Percentiles rank a stretch among this genome's conserved stretches.
phyloP scores from a whole-genome alignment of 92 coral and sea anemone genomes.

The Zoanthus sansibaricus region DNA sequence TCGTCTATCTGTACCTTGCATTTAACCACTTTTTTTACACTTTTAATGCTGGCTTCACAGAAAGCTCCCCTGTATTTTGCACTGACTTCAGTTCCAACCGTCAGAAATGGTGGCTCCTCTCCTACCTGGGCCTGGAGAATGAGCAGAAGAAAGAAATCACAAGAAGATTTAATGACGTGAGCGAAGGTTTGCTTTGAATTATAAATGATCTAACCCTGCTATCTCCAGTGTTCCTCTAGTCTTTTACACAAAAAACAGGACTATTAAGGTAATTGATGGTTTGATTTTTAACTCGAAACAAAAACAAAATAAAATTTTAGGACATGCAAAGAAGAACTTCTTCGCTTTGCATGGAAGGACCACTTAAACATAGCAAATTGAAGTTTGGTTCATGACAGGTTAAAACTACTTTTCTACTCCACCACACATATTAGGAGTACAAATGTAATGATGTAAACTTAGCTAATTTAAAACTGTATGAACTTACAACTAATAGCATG shows the following conservation, averaged over 20 bases:
- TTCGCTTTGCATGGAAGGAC: constrained; percentile 21
- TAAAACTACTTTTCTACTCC: constrained; percentile 11
- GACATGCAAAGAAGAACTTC: constrained; percentile 18
- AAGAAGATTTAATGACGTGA: constrained; percentile 82
- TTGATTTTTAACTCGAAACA: constrained; percentile 17
- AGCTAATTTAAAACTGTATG: background rate
- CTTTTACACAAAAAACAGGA: constrained; percentile 50
- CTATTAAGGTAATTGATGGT: constrained; percentile 7
- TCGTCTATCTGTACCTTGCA: constrained; percentile 77
- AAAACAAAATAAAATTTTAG: background rate
- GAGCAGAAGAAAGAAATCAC: constrained; percentile 73
- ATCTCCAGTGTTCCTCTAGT: constrained; percentile 38
- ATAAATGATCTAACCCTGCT: constrained; percentile 77
- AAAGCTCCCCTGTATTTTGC: constrained; percentile 99
- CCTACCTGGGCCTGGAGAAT: constrained; percentile 85
- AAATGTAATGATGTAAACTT: background rate
- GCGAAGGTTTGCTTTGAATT: constrained; percentile 88
- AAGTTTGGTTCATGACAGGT: constrained; percentile 22
- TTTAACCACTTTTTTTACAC: constrained; percentile 94
- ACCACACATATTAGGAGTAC: constrained; percentile 10
- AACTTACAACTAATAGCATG: background rate
- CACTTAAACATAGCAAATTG: constrained; percentile 19
- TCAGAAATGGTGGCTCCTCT: constrained; percentile 97
- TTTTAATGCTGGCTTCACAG: constrained; percentile 97
- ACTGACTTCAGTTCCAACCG: constrained; percentile 98